These are phyloP conservation scores for Spodoptera exigua DNA, from an alignment of 2,888 invertebrate genomes.

Conservation along the genomic window DNA sequence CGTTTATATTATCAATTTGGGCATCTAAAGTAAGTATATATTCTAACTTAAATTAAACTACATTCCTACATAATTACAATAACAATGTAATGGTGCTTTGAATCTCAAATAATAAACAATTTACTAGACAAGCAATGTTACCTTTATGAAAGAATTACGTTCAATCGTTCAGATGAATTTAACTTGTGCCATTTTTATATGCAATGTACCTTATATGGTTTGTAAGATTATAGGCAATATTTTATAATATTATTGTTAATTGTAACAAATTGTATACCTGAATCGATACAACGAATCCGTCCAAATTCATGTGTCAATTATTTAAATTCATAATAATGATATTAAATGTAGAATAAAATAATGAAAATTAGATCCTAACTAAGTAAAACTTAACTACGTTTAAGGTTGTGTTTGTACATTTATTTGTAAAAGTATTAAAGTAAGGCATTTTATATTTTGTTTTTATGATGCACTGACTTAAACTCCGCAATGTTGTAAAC, in stretches of 20 bases:
- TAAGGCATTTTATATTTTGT: conserved; percentile 23
- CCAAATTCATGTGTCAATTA: conserved; percentile 64
- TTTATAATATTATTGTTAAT: conserved; percentile 50
- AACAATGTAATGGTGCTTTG: conserved; percentile 59
- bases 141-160: conserved; percentile 62
- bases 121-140: conserved; percentile 61
- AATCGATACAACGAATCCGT: conserved; percentile 82
- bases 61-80: conserved; percentile 12
- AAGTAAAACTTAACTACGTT: conserved; percentile 24
- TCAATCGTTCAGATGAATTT: conserved; percentile 68
- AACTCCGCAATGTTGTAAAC: conserved; percentile 3
- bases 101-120: conserved; percentile 54
- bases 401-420: conserved; percentile 51
- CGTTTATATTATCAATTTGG: conserved; percentile 29
- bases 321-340: conserved; percentile 35
- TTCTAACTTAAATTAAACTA: conserved; percentile 28
- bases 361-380: conserved; percentile 25
- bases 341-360: conserved; percentile 28
- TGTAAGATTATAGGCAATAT: conserved; percentile 63
- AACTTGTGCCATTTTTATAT: conserved; percentile 80
- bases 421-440: conserved; percentile 44
- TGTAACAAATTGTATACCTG: conserved; percentile 52
- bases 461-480: conserved; percentile 3
- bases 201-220: conserved; percentile 70
- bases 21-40: conserved; percentile 23